These are phyloP conservation scores for Trilocha varians DNA, from an alignment of 2,888 invertebrate species.

Conservation along the genomic window DNA sequence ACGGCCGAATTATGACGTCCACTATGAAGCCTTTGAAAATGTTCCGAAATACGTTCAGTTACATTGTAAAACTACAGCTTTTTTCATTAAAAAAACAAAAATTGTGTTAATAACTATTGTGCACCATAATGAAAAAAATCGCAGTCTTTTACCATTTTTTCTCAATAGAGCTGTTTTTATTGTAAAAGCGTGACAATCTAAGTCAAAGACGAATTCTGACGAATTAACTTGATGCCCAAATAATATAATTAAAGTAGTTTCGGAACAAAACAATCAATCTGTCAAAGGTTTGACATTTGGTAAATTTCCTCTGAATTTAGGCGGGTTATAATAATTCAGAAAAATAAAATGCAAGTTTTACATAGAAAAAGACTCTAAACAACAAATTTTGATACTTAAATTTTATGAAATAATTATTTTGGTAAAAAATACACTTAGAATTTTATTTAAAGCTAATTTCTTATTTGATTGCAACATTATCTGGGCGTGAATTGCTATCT, in stretches of 20 bases:
- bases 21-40: no score
- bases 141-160: no score
- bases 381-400: conserved; percentile 9
- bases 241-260: neutral
- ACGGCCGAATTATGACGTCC: conserved; percentile 17
- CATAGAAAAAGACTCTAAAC: conserved; percentile 6
- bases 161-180: no score
- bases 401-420: neutral
- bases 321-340: conserved; percentile 23
- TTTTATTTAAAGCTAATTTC: neutral
- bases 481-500: conserved; percentile 46
- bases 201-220: no score
- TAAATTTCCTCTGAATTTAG: conserved; percentile 17
- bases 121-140: no score
- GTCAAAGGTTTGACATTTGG: conserved; percentile 12
- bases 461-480: conserved; percentile 43
- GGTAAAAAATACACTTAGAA: neutral
- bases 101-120: no score
- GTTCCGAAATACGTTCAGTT: no score
- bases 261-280: conserved; percentile 1
- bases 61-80: no score
- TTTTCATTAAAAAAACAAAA: neutral
- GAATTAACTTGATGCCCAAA: no score
- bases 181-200: no score
- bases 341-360: conserved; percentile 8